Conservation (phyloP, 2,797 vertebrate genomes). For the Rhinogobio ventralis region DNA sequence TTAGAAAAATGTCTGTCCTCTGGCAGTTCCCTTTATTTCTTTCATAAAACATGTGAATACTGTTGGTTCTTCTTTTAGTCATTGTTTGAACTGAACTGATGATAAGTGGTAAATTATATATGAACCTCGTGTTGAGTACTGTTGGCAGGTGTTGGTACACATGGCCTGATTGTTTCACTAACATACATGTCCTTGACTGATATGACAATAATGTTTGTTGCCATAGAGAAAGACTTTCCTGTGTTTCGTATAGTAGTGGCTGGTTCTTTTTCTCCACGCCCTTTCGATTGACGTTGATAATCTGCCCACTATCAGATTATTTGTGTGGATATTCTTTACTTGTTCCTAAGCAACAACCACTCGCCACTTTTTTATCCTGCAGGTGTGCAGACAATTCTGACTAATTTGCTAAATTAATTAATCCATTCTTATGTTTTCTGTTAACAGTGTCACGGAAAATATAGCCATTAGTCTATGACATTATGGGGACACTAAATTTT, state of each 20-base stretch:
- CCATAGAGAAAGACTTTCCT: constrained; percentile 35
- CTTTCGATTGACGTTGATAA: neutral
- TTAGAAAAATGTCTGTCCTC: neutral
- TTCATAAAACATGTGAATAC: constrained; percentile 2
- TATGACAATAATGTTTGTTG: constrained; percentile 3
- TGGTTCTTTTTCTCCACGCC: neutral
- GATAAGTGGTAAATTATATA: neutral
- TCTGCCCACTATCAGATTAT: neutral
- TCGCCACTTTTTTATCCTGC: neutral
- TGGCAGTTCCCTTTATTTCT: constrained; percentile 41
- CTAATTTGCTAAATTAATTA: neutral
- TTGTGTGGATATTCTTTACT: neutral
- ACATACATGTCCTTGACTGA: constrained; percentile 6
- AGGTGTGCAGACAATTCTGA: neutral
- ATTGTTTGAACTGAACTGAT: constrained; percentile 4
- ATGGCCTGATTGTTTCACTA: neutral
- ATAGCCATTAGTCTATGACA: neutral
- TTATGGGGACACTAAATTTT: too few species aligned
- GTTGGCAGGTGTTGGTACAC: constrained; percentile 1
- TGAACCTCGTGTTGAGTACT: neutral
- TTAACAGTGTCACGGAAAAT: neutral
- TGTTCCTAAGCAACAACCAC: neutral
- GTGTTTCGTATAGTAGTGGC: neutral
- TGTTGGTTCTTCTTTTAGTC: neutral
- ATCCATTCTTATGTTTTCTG: neutral